Evolutionary conservation across 92 coral and sea anemone genomes (phyloP).

Genomic region (Anthopleura xanthogrammica): DNA sequence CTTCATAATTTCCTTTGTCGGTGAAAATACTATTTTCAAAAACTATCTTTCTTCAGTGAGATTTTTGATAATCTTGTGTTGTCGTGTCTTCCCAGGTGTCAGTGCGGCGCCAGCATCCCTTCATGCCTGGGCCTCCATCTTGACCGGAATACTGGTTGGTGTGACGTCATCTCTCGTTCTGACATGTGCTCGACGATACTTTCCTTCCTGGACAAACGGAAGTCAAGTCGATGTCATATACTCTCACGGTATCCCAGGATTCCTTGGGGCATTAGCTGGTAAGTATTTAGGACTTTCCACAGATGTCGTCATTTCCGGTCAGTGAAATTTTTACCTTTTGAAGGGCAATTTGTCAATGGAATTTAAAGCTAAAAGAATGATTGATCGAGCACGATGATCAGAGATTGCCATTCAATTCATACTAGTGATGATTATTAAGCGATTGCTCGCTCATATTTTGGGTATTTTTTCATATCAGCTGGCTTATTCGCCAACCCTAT

Average conservation of each 20-base stretch:
- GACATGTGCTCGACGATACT: conserved; percentile 54
- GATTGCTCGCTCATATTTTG: no score
- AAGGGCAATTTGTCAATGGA: no score
- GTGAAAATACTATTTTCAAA: no score
- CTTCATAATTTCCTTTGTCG: no score
- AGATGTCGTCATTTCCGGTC: no score
- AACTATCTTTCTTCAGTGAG: no score
- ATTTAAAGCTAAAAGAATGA: no score
- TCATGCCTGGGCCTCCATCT: conserved; percentile 79
- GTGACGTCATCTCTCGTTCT: conserved; percentile 57
- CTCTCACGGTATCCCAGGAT: conserved; percentile 82
- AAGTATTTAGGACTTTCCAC: not conserved
- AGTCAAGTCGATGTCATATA: conserved; percentile 70
- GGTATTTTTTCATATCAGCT: conserved; percentile 43
- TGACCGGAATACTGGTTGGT: conserved; percentile 71
- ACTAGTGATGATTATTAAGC: no score
- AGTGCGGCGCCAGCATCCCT: conserved; percentile 84
- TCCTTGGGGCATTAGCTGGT: conserved; percentile 82
- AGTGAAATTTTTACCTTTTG: no score
- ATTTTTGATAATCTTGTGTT: no score
- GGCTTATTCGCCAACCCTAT: conserved; percentile 75
- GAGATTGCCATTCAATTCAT: no score
- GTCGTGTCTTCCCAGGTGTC: conserved; percentile 44
- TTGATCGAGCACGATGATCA: no score
- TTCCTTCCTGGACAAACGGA: conserved; percentile 70